Evolutionary conservation across 1,140 invertebrate genomes (phyloP).

Genomic region (Tribolium madens): DNA sequence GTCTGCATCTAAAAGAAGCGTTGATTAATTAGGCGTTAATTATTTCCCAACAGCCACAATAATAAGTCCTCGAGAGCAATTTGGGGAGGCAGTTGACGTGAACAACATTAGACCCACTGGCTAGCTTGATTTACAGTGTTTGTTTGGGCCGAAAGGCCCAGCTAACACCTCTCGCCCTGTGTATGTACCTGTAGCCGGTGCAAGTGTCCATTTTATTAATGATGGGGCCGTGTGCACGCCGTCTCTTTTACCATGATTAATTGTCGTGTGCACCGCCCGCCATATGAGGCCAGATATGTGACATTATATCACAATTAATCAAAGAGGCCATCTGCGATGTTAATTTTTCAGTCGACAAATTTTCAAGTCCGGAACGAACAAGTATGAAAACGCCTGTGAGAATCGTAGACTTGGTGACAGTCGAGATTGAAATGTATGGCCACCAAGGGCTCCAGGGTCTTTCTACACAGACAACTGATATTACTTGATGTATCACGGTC

Average conservation of each 20-base stretch:
- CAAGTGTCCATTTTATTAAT: slow-evolving; percentile 37
- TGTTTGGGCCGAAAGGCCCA: slow-evolving; percentile 9
- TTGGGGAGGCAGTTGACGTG: not conserved
- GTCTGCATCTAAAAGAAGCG: not conserved
- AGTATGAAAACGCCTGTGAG: slow-evolving; percentile 8
- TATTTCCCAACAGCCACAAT: not conserved
- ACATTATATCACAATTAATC: slow-evolving; percentile 41
- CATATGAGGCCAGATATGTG: slow-evolving; percentile 38
- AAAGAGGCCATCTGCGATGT: slow-evolving; percentile 36
- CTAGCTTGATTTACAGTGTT: slow-evolving; percentile 29
- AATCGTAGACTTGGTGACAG: slow-evolving; percentile 58
- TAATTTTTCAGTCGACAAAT: slow-evolving; percentile 38
- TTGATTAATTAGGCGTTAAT: not conserved
- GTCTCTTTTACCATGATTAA: slow-evolving; percentile 40
- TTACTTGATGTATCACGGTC: slow-evolving; percentile 67
- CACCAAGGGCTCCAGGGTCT: slow-evolving; percentile 58
- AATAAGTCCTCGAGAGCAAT: not conserved
- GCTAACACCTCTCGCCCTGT: slow-evolving; percentile 17
- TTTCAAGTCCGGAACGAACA: slow-evolving; percentile 9
- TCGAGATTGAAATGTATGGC: slow-evolving; percentile 66
- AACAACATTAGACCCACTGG: not conserved
- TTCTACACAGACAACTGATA: slow-evolving; percentile 64
- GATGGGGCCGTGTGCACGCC: slow-evolving; percentile 28
- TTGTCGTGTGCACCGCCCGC: slow-evolving; percentile 5
- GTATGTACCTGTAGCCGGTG: slow-evolving; percentile 41